These are phyloP conservation scores for Melanogrammus aeglefinus DNA, from an alignment of 2,797 vertebrate species.

Conservation along the genomic window DNA sequence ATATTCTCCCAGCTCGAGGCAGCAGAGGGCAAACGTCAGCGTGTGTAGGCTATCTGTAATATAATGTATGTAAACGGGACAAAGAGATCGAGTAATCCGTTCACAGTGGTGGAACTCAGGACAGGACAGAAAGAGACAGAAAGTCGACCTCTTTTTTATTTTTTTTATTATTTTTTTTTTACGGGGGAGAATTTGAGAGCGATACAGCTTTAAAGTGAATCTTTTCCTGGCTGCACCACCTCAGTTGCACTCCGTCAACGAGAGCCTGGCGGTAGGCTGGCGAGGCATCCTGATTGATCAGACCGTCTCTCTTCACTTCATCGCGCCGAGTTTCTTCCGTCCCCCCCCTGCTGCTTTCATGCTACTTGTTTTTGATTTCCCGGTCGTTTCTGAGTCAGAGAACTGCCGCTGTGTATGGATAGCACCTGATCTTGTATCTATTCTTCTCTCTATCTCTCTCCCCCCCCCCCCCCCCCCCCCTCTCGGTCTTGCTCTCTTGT, in stretches of 20 bases:
- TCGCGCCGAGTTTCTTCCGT: background rate
- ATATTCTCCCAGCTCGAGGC: no score
- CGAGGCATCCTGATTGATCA: background rate
- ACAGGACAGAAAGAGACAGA: no score
- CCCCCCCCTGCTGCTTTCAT: conserved; percentile 7
- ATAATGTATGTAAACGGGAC: no score
- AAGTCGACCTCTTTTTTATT: no score
- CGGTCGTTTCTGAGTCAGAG: conserved; percentile 19
- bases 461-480: background rate
- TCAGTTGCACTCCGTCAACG: background rate
- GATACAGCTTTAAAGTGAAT: no score
- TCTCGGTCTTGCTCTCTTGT: background rate
- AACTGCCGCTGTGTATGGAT: background rate
- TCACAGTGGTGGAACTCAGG: no score
- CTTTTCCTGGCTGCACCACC: no score
- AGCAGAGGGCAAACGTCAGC: no score
- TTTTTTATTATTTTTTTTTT: no score
- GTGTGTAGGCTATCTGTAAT: no score
- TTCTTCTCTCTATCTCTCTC: background rate
- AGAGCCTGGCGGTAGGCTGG: background rate
- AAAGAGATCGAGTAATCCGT: no score
- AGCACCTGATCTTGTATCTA: background rate
- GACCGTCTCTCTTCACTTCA: background rate
- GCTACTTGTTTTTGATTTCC: background rate
- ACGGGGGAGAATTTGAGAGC: no score